These are phyloP conservation scores for Eurytoma adleriae DNA, from an alignment of 2,888 invertebrate genomes.

Conservation along the genomic window DNA sequence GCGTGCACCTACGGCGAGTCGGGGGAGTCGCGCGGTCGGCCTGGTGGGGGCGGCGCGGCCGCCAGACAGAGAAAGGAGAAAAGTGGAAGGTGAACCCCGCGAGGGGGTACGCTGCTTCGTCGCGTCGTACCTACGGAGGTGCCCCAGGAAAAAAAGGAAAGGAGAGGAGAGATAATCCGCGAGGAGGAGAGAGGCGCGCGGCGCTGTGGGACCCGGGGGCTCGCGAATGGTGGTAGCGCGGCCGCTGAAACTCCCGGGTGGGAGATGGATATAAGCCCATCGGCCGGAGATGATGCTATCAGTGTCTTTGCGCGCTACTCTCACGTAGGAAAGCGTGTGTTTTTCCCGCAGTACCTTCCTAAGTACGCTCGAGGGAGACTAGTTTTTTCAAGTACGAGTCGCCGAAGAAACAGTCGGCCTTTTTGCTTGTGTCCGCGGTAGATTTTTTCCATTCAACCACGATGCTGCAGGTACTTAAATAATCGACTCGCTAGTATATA, in stretches of 20 bases:
- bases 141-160: background rate
- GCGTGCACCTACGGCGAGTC: no score
- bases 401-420: background rate
- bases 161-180: background rate
- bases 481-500: constrained; percentile 11
- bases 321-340: constrained; percentile 61
- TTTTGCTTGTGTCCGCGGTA: constrained; percentile 29
- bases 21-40: background rate
- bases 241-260: constrained; percentile 62
- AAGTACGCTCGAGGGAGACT: no score
- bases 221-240: constrained; percentile 9
- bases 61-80: constrained; percentile 42
- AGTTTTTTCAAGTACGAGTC: no score
- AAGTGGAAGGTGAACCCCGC: constrained; percentile 48
- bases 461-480: constrained; percentile 52
- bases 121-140: no score
- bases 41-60: constrained; percentile 1
- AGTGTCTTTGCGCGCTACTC: constrained; percentile 73
- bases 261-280: constrained; percentile 75
- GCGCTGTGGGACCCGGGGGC: constrained; percentile 10
- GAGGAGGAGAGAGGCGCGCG: constrained; percentile 9
- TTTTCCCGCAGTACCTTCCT: background rate
- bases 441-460: constrained; percentile 16
- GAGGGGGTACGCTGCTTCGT: constrained; percentile 31
- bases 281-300: constrained; percentile 73